Evolutionary conservation across 2,797 vertebrate species (phyloP).

Genomic region (Acridotheres tristis): DNA sequence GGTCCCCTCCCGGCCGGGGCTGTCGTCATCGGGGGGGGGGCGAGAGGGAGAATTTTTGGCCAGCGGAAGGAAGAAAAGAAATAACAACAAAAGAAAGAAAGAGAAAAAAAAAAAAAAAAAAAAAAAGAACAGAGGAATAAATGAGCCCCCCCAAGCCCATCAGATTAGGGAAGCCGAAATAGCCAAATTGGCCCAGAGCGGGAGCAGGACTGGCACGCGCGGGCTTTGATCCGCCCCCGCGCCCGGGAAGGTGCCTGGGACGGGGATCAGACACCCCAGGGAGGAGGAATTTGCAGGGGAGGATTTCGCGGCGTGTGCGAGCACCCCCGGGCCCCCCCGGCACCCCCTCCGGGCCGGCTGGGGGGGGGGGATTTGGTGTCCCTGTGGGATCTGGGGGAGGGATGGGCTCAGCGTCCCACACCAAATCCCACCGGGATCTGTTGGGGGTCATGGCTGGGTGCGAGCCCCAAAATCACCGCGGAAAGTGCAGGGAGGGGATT

Average conservation of each 20-base stretch:
- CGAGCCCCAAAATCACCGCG: fast-evolving
- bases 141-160: background rate
- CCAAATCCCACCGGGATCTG: fast-evolving
- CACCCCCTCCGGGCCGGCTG: background rate
- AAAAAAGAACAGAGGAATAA: background rate
- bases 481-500: background rate
- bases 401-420: fast-evolving
- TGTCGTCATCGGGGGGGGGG: background rate
- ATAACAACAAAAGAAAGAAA: background rate
- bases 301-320: fast-evolving
- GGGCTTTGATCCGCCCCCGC: constrained; percentile 47
- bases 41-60: background rate
- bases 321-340: background rate
- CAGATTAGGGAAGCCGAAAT: background rate
- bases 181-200: constrained; percentile 10
- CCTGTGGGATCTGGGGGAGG: fast-evolving
- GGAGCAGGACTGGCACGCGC: constrained; percentile 31
- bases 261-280: constrained; percentile 19
- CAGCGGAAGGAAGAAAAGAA: background rate
- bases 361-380: background rate
- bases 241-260: background rate
- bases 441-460: fast-evolving
- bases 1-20: background rate
- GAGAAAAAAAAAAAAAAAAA: too few relatives aligned
- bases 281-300: constrained; percentile 24